Base-by-base conservation (phyloP, 2,797 vertebrate genomes). In the Nothura maculosa region DNA sequence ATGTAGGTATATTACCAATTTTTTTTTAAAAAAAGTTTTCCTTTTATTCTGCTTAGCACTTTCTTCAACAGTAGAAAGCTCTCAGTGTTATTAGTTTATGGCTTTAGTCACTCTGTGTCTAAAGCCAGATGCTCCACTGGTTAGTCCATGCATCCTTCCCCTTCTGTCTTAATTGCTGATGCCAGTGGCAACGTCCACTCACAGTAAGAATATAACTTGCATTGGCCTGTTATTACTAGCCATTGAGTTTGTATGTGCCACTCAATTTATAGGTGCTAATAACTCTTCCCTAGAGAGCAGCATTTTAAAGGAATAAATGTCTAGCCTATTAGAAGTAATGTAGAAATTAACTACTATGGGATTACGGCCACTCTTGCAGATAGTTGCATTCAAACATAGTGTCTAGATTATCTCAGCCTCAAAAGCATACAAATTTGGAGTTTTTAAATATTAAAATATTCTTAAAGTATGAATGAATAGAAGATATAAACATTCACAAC, bases 211-310 rank as follows among this genome's bases (percentile, higher is more conserved):
- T 88, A 81, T 84, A 94, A 85, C 80, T 94, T 95, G 67, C 90
- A 30, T 86, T 96, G 74, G 76, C 76, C 70, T 91, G 1, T 96
- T 95, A 92, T 96, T 96, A 94, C 50, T 97, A 83, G 80, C 67
- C 83, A 79, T 76, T 87, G 85, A 91, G 85, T 94, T 96, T 93
- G 54, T 95, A 40, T 94, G 79, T 94, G 78, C 80, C 87, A 81
- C 76, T 96, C 95, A 95, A 40, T 94, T 95, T 96, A 68, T 94
- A 96, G 87, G 74, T 92, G 93, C 93, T 96, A 95, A 96, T 96
- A 97, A 89, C 90, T 95, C 92, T 97, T 97, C 94, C 95, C 93
- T 94, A 94, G 93, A 97, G 96, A 96, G 81, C 74, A 91, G 64
- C 54, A 20, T 96, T 97, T 94, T 93, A 95, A 94, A 97, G 92